Conservation (phyloP, 2,888 invertebrate species). For the Synergus japonicus region DNA sequence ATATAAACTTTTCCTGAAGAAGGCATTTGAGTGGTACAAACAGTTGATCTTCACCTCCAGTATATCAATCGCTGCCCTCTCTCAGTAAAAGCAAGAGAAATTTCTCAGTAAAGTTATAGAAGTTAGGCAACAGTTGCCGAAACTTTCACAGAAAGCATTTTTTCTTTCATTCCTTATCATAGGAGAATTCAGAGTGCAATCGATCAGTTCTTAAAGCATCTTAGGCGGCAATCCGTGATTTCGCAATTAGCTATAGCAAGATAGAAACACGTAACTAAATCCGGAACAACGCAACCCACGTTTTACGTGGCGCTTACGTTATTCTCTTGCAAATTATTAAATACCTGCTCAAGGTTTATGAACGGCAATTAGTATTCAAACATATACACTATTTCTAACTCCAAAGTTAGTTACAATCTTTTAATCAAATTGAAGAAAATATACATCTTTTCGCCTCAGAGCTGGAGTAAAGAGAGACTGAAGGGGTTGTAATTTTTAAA, state of each 20-base stretch:
- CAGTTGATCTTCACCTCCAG: constrained; percentile 12
- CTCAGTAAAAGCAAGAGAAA: constrained; percentile 11
- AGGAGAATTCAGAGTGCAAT: constrained; percentile 11
- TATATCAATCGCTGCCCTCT: constrained; percentile 18
- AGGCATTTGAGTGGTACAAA: not conserved
- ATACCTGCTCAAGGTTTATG: not conserved
- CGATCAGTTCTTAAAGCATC: constrained; percentile 5
- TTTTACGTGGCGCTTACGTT: not conserved
- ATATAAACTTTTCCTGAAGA: not conserved
- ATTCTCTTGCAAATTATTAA: not conserved
- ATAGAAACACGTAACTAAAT: constrained; percentile 2
- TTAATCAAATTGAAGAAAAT: not conserved
- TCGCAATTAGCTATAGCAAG: constrained; percentile 3
- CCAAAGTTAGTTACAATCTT: not conserved
- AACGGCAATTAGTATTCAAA: constrained; percentile 10
- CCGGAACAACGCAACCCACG: constrained; percentile 10
- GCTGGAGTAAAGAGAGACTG: not conserved
- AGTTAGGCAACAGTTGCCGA: not conserved
- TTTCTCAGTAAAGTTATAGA: constrained; percentile 13
- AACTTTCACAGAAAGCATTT: constrained; percentile 21
- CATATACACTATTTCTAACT: not conserved
- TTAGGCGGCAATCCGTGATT: not conserved
- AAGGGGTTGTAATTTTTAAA: too few species aligned
- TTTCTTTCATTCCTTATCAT: constrained; percentile 1
- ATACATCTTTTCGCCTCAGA: not conserved